phyloP scores from a whole-genome alignment of 1,140 invertebrate genomes.

The Spodoptera frugiperda region DNA sequence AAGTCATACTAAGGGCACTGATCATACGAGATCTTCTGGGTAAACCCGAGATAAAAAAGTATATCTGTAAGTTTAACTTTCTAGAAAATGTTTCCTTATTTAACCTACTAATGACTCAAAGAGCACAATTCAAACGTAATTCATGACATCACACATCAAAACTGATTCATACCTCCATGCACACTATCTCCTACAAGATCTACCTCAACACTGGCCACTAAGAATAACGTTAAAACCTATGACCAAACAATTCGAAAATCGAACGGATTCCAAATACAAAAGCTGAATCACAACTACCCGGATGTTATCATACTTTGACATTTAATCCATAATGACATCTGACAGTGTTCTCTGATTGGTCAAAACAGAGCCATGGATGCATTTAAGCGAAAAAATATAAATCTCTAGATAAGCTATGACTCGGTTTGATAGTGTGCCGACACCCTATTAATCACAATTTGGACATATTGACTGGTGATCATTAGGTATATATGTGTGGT shows the following conservation, averaged over 20 bases:
- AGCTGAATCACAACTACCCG: conserved; percentile 3
- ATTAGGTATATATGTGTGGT: conserved; percentile 64
- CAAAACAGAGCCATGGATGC: conserved; percentile 65
- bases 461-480: conserved; percentile 72
- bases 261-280: conserved; percentile 5
- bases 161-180: conserved; percentile 3
- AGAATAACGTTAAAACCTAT: not conserved
- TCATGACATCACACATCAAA: not conserved
- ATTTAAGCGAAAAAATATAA: conserved; percentile 54
- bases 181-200: not conserved
- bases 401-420: conserved; percentile 51
- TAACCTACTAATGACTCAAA: not conserved
- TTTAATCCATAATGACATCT: conserved; percentile 62
- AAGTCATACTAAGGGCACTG: too few relatives aligned
- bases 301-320: conserved; percentile 19
- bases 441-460: conserved; percentile 76
- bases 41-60: too few relatives aligned
- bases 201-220: conserved; percentile 2
- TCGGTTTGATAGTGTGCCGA: conserved; percentile 54
- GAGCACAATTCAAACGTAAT: not conserved
- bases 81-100: not conserved
- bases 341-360: conserved; percentile 58
- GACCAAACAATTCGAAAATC: not conserved
- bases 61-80: too few relatives aligned
- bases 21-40: too few relatives aligned